These are phyloP conservation scores for Drosophila kuntzei DNA, from an alignment of 2,888 invertebrate species.

Conservation along the genomic window DNA sequence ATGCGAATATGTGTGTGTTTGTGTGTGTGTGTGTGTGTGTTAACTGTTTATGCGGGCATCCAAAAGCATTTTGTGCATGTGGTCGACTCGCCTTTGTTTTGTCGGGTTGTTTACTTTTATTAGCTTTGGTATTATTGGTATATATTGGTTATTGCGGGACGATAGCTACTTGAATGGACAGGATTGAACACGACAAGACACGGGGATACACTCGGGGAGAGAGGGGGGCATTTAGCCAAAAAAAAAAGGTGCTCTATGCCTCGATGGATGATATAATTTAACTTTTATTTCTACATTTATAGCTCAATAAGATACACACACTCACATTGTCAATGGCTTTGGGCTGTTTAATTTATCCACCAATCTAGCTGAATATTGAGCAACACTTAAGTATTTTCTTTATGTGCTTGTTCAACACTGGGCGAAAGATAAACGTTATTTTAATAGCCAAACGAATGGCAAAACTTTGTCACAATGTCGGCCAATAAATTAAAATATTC, in stretches of 20 bases:
- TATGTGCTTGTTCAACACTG: constrained; percentile 24
- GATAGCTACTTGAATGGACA: constrained; percentile 26
- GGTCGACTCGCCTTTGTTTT: constrained; percentile 56
- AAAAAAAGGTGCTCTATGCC: constrained; percentile 39
- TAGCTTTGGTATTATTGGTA: constrained; percentile 76
- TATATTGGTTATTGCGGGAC: constrained; percentile 73
- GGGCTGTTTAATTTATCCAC: constrained; percentile 56
- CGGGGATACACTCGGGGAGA: too few relatives aligned
- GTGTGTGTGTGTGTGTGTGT: constrained; percentile 31
- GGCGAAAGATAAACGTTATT: constrained; percentile 53
- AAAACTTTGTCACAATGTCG: constrained; percentile 23
- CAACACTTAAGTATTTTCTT: constrained; percentile 50
- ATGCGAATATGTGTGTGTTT: constrained; percentile 37
- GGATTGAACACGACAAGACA: constrained; percentile 6
- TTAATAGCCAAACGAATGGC: constrained; percentile 50
- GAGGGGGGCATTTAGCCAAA: constrained; percentile 46
- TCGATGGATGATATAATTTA: constrained; percentile 67
- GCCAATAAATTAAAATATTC: constrained; percentile 48
- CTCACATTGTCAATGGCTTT: not conserved
- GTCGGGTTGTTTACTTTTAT: constrained; percentile 75
- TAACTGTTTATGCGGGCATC: constrained; percentile 61
- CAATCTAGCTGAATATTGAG: constrained; percentile 61
- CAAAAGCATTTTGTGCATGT: constrained; percentile 57
- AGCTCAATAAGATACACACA: constrained; percentile 71
- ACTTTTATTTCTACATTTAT: constrained; percentile 77